Base-by-base conservation (phyloP, 2,113 vertebrate genomes). In the Pteruthius melanotis region DNA sequence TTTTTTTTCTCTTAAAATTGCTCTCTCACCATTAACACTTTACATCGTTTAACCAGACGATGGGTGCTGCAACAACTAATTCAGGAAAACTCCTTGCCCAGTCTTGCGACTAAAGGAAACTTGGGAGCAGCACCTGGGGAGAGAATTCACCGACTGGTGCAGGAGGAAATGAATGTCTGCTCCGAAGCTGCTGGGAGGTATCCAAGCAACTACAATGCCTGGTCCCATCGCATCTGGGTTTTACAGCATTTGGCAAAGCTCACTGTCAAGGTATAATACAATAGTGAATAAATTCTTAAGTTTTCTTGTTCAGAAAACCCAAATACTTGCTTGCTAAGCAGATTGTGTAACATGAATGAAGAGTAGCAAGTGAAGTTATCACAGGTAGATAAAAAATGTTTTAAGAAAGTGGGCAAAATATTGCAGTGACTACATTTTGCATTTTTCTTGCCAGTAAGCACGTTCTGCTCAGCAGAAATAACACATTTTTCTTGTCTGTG, bases 221-320 rank as follows among this genome's bases (percentile, higher is more conserved):
- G 99, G 99, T 99, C 99, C 26, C 99, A 99, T 97, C 99, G 99
- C 59, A 99, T 99, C 97, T 99, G 99, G 99, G 99, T 99, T 89
- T 97, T 99, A 70, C 99, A 99, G 86, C 98, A 99, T 92, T 96
- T 99, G 97, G 99, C 98, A 94, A 98, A 98, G 87, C 98, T 99
- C 82, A 98, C 98, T 94, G 50, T 98, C 70, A 99, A 99, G 99
- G 99, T 99, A 98, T 56, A 93, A 39, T 42, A 61, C 11, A 35
- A 2, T 45, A 61, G 19, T 20, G 10, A 93, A 89, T 59, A 65
- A 75, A 88, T 47, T 81, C 27, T 30, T 88, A 9, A 14, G 24
- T 88, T 59, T 65, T 44, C 20, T 37, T 56, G 13, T 45, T 66
- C 45, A 33, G 56, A 85, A 89, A 54, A 4, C 19, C 17, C 4